These are phyloP conservation scores for Salticus scenicus DNA, from an alignment of 2,888 invertebrate species.

Conservation along the genomic window DNA sequence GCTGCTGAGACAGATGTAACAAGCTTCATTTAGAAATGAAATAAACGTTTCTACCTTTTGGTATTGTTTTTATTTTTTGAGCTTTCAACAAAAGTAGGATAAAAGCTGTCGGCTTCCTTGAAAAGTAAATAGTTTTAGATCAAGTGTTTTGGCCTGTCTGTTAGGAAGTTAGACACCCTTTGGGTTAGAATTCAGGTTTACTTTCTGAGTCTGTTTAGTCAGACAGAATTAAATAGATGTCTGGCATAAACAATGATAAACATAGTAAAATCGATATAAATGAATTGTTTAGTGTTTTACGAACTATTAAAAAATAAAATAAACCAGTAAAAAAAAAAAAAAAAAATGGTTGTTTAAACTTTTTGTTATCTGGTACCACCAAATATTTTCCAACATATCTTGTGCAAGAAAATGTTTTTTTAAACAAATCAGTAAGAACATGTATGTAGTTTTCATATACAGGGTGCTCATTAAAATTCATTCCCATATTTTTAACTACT, in stretches of 20 bases:
- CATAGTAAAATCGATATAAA: too few relatives aligned
- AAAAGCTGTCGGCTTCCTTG: neutral
- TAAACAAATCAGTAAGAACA: too few relatives aligned
- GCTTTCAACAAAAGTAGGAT: neutral
- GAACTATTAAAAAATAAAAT: too few relatives aligned
- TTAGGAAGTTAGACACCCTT: neutral
- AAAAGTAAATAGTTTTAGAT: slow-evolving; percentile 15
- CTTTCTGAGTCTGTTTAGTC: neutral
- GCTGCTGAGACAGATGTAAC: slow-evolving; percentile 63
- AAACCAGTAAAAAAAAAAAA: too few relatives aligned
- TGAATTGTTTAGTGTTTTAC: too few relatives aligned
- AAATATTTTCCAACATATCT: too few relatives aligned
- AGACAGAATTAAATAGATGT: neutral
- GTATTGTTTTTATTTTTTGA: slow-evolving; percentile 1
- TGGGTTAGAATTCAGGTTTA: neutral
- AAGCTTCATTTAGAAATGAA: slow-evolving; percentile 51
- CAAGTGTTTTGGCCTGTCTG: slow-evolving; percentile 6
- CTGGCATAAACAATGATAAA: neutral
- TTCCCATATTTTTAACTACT: too few relatives aligned
- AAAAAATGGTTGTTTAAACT: too few relatives aligned
- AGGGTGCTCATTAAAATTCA: too few relatives aligned
- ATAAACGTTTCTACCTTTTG: slow-evolving; percentile 30
- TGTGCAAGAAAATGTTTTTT: too few relatives aligned
- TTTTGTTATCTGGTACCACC: too few relatives aligned
- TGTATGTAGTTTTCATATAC: too few relatives aligned